phyloP scores from a whole-genome alignment of 2,888 invertebrate genomes.

The Drosophila dives region DNA sequence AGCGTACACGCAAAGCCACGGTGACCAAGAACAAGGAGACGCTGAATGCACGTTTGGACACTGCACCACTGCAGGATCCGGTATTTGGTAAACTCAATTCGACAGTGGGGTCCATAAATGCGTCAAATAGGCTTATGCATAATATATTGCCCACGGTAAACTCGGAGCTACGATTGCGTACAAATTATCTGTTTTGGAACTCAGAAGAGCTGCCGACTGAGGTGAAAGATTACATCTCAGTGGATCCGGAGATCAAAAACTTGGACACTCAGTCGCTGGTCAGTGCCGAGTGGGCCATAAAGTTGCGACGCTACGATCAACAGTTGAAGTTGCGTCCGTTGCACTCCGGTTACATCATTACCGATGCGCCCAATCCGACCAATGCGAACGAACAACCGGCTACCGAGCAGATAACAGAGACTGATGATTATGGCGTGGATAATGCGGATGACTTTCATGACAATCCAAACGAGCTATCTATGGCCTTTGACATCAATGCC shows the following conservation, averaged over 20 bases:
- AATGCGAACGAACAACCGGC: constrained; percentile 55
- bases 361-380: constrained; percentile 80
- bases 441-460: constrained; percentile 84
- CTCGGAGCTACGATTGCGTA: constrained; percentile 82
- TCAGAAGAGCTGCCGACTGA: constrained; percentile 35
- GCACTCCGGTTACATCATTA: constrained; percentile 82
- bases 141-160: constrained; percentile 87
- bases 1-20: constrained; percentile 75
- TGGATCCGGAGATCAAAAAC: constrained; percentile 20
- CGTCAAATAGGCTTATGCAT: constrained; percentile 87
- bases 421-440: constrained; percentile 81
- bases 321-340: constrained; percentile 76
- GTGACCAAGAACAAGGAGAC: constrained; percentile 84
- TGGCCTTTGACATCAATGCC: constrained; percentile 88
- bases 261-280: constrained; percentile 43
- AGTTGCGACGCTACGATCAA: constrained; percentile 60
- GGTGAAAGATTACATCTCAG: constrained; percentile 63
- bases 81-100: constrained; percentile 88
- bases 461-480: constrained; percentile 86
- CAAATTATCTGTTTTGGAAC: constrained; percentile 82
- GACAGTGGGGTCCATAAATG: constrained; percentile 87
- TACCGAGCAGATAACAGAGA: constrained; percentile 67
- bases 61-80: constrained; percentile 86
- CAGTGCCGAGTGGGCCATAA: constrained; percentile 63
- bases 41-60: constrained; percentile 83